phyloP scores from a whole-genome alignment of 2,797 vertebrate genomes.

The Enteromius argenteus region DNA sequence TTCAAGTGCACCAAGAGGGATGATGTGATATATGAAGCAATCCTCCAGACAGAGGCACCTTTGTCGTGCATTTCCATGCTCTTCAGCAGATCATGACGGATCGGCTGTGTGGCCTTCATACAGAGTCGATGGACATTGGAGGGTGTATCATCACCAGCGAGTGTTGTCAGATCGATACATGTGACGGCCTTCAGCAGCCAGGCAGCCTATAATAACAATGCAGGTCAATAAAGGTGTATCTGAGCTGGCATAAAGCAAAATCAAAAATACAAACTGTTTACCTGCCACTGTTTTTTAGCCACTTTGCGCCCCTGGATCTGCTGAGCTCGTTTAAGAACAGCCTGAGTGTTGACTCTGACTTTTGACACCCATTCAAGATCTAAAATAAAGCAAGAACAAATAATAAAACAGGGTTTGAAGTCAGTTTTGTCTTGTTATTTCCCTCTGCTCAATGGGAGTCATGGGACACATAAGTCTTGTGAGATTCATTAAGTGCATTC shows the following conservation, averaged over 20 bases:
- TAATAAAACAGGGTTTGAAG: neutral
- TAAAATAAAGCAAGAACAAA: slow-evolving; percentile 60
- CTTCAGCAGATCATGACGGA: slow-evolving; percentile 85
- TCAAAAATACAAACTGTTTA: slow-evolving; percentile 60
- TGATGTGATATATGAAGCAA: neutral
- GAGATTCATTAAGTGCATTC: slow-evolving; percentile 49
- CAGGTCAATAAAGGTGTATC: neutral
- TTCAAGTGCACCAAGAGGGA: neutral
- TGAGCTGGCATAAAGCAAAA: neutral
- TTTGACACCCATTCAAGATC: slow-evolving; percentile 88
- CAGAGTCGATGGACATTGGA: slow-evolving; percentile 91
- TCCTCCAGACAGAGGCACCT: slow-evolving; percentile 69
- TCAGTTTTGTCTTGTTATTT: neutral
- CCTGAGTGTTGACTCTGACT: slow-evolving; percentile 88
- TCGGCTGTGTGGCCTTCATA: slow-evolving; percentile 89
- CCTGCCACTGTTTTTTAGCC: slow-evolving; percentile 92
- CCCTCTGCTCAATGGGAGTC: neutral
- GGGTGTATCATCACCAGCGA: slow-evolving; percentile 90
- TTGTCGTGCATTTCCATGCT: slow-evolving; percentile 87
- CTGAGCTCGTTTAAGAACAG: slow-evolving; percentile 86
- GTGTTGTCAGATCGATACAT: slow-evolving; percentile 93
- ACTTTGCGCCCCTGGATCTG: slow-evolving; percentile 83
- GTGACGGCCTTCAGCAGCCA: slow-evolving; percentile 93
- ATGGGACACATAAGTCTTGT: slow-evolving; percentile 47
- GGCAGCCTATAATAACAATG: slow-evolving; percentile 81